A percentile compares a stretch with the other conserved stretches of the same genome.
phyloP scores from a whole-genome alignment of 2,797 vertebrate species.

The Phoxinus dragarum region DNA sequence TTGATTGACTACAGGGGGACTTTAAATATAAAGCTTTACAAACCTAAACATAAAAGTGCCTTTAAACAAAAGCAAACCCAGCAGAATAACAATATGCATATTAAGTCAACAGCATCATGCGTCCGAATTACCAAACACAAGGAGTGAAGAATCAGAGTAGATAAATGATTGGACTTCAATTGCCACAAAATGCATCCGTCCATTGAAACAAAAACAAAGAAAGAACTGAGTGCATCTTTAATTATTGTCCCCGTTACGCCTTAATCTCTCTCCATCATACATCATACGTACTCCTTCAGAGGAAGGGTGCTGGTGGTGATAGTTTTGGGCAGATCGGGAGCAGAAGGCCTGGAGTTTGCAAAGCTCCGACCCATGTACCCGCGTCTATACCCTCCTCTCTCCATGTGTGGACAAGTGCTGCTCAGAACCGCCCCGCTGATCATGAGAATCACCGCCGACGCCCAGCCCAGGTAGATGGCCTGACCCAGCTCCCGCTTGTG shows the following conservation, averaged over 20 bases:
- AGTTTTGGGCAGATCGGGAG: slow-evolving; percentile 73
- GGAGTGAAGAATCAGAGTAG: neutral
- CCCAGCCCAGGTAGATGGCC: slow-evolving; percentile 85
- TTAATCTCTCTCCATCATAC: slow-evolving; percentile 55
- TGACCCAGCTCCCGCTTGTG: slow-evolving; percentile 84
- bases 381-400: slow-evolving; percentile 72
- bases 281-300: slow-evolving; percentile 82
- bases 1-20: no score
- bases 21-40: neutral
- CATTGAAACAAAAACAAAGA: neutral
- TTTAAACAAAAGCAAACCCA: slow-evolving; percentile 9
- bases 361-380: slow-evolving; percentile 78
- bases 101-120: neutral
- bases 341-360: slow-evolving; percentile 72
- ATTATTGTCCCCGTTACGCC: neutral
- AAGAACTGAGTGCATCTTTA: slow-evolving; percentile 12
- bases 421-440: slow-evolving; percentile 82
- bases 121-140: neutral
- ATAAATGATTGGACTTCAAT: slow-evolving; percentile 1
- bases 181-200: neutral
- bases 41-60: neutral
- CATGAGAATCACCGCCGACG: slow-evolving; percentile 78
- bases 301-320: slow-evolving; percentile 74
- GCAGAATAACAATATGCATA: neutral
- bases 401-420: slow-evolving; percentile 81